Base-by-base conservation (phyloP, 2,113 vertebrate species). In the Phocoena phocoena region DNA sequence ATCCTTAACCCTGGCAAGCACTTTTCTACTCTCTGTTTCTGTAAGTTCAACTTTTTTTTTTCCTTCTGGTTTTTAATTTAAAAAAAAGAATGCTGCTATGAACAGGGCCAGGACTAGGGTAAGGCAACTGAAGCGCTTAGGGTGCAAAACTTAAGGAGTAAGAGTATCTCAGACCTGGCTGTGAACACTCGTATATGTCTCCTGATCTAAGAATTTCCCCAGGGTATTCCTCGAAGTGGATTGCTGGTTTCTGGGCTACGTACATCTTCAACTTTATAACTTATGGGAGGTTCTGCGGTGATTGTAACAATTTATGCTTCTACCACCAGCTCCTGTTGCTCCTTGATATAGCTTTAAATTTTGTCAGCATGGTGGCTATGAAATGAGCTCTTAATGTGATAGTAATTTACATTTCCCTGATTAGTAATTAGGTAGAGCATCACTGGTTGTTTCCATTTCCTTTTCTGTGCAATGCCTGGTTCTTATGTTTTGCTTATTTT, bases 401-500 rank as follows among this genome's bases (percentile, higher is more conserved):
- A 81, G 23, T 89, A 74, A 81, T 82, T 89, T 82, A 83, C 20
- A 55, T 65, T 89, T 65, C 67, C 33, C 55, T 21, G 41, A 94
- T 88, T 82, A 41, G 38, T 94, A 65, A 81, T 58, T 60, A 89
- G 44, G 38, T 71, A 26, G 70, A 85, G 26, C 44, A 65, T 53
- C 17, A 63, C 41, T 65, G 55, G 20, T 88, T 89, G n/a, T 73
- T 4, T 38, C 28, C n/a, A 38, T 88, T 82, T 82, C 41, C 63
- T 93, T 80, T 88, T 94, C 65, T 94, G 55, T 73, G n/a, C 76
- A 73, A 8, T 82, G 14, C 85, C n/a, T 89, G 31, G 28, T 74
- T 89, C 7, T 55, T 84, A 36, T 65, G n/a, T 76, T 95, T 94
- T 89, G 31, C 36, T 89, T 73, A 55, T 55, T 88, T 94, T 90